These are phyloP conservation scores for Danaus melanippus DNA, from an alignment of 1,140 invertebrate species.

Conservation along the genomic window DNA sequence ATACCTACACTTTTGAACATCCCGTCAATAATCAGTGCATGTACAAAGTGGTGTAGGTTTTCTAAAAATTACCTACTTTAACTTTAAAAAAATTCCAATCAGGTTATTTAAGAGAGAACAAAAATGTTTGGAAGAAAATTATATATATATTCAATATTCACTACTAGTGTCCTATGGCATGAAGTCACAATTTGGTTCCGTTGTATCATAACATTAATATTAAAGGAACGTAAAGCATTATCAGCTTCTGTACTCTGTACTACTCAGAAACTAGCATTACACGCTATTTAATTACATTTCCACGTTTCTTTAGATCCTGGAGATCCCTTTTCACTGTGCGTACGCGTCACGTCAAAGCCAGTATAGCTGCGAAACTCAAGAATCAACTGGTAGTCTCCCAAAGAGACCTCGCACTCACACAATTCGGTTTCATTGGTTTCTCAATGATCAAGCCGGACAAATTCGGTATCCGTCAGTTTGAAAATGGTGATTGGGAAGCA, in stretches of 20 bases:
- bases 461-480: constrained; percentile 73
- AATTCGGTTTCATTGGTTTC: constrained; percentile 90
- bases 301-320: constrained; percentile 68
- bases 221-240: too few species aligned
- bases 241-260: too few species aligned
- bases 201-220: too few species aligned
- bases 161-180: not conserved
- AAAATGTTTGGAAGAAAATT: not conserved
- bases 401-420: constrained; percentile 86
- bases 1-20: too few species aligned
- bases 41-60: too few species aligned
- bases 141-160: not conserved
- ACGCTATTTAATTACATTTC: not conserved
- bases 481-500: constrained; percentile 73
- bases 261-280: not conserved
- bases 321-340: constrained; percentile 78
- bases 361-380: constrained; percentile 55
- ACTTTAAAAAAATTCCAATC: too few species aligned
- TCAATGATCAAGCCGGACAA: constrained; percentile 77
- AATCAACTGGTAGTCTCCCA: constrained; percentile 77
- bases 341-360: constrained; percentile 76
- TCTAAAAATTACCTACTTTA: too few species aligned
- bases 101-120: not conserved
- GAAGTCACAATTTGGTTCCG: not conserved
- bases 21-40: too few species aligned